phyloP scores from a whole-genome alignment of 2,113 vertebrate genomes.

The Notechis scutatus region DNA sequence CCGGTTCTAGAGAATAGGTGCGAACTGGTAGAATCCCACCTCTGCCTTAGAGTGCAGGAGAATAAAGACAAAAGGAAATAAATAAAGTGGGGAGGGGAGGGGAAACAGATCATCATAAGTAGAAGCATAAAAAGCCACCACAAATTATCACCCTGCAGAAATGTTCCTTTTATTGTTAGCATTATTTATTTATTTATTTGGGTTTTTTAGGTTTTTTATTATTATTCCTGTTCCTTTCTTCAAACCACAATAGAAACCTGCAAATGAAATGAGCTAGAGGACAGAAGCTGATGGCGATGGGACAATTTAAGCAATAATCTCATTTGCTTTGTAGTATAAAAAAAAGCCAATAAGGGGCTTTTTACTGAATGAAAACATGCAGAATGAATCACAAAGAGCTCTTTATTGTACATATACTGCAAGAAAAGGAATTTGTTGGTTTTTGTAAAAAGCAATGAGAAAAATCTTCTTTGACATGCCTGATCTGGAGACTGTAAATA shows the following conservation, averaged over 20 bases:
- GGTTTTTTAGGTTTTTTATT: conserved; percentile 66
- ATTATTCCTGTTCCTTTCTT: conserved; percentile 26
- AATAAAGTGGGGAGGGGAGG: conserved; percentile 44
- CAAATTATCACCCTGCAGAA: conserved; percentile 73
- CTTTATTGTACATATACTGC: conserved; percentile 66
- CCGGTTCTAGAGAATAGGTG: no score
- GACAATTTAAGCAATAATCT: conserved; percentile 72
- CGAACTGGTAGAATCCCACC: no score
- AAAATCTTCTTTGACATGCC: conserved; percentile 65
- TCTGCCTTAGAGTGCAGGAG: conserved; percentile 42
- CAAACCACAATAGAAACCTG: conserved; percentile 67
- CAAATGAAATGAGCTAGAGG: conserved; percentile 63
- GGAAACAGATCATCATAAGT: conserved; percentile 72
- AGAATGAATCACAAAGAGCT: conserved; percentile 71
- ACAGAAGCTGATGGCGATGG: conserved; percentile 64
- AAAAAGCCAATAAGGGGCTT: conserved; percentile 65
- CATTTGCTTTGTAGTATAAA: conserved; percentile 72
- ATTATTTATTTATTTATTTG: conserved; percentile 70
- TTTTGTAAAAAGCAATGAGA: conserved; percentile 67
- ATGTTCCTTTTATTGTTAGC: conserved; percentile 71
- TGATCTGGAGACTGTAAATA: conserved; percentile 57
- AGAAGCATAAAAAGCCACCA: conserved; percentile 76
- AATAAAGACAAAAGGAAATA: conserved; percentile 60
- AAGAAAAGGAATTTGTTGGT: conserved; percentile 65
- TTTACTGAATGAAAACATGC: conserved; percentile 72